These are phyloP conservation scores for Scaptomyza parva DNA, from an alignment of 2,888 invertebrate species.

Conservation along the genomic window DNA sequence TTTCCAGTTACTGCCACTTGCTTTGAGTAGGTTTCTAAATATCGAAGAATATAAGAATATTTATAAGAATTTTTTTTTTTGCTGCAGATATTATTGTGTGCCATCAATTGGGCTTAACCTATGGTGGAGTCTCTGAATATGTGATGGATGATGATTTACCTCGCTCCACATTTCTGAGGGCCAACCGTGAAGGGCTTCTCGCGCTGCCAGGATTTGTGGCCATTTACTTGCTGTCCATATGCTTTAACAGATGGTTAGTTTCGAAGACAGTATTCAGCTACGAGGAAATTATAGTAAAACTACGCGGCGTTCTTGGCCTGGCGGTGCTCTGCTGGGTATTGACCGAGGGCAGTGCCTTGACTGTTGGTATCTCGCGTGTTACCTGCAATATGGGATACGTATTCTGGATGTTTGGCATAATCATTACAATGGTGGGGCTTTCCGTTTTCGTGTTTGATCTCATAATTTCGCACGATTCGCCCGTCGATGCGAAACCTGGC, in stretches of 20 bases:
- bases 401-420: constrained; percentile 90
- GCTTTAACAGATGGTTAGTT: constrained; percentile 87
- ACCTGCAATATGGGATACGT: constrained; percentile 94
- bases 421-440: constrained; percentile 87
- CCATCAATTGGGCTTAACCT: constrained; percentile 89
- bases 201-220: constrained; percentile 94
- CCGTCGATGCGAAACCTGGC: constrained; percentile 4
- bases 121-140: constrained; percentile 88
- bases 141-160: constrained; percentile 87
- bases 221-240: constrained; percentile 91
- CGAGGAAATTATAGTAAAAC: constrained; percentile 70
- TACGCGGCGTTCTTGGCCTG: constrained; percentile 62
- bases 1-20: constrained; percentile 84
- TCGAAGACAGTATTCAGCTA: constrained; percentile 68
- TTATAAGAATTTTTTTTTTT: not conserved
- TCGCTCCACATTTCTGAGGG: constrained; percentile 88
- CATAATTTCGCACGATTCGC: constrained; percentile 50
- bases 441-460: constrained; percentile 86
- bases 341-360: constrained; percentile 85
- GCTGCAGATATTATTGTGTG: constrained; percentile 85
- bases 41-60: not conserved
- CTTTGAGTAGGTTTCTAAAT: constrained; percentile 57
- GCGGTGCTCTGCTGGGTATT: constrained; percentile 84
- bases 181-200: constrained; percentile 97
- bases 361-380: constrained; percentile 90